Evolutionary conservation across 2,888 invertebrate genomes (phyloP).

Genomic region (Palloptera scutellata): DNA sequence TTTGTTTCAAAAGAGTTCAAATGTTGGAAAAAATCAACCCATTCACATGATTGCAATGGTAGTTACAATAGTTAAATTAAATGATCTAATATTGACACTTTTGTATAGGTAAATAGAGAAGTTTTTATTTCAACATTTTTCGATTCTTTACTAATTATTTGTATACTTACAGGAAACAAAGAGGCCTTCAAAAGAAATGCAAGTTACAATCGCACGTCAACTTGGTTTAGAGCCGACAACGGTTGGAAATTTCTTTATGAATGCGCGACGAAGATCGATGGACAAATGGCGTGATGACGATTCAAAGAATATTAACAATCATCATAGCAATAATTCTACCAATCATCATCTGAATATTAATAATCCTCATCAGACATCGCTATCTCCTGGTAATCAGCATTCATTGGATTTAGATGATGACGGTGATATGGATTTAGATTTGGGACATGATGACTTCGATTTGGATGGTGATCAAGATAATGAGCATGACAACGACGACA

Average conservation of each 20-base stretch:
- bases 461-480: conserved; percentile 45
- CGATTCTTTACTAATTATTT: not conserved
- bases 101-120: no score
- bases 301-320: conserved; percentile 47
- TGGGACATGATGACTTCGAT: conserved; percentile 61
- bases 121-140: not conserved
- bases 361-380: conserved; percentile 39
- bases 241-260: conserved; percentile 99
- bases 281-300: conserved; percentile 99
- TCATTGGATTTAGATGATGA: conserved; percentile 59
- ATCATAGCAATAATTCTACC: conserved; percentile 27
- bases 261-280: conserved; percentile 96
- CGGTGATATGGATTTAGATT: conserved; percentile 58
- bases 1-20: no score
- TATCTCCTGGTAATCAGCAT: conserved; percentile 52
- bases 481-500: conserved; percentile 45
- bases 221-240: conserved; percentile 96
- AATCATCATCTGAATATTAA: conserved; percentile 29
- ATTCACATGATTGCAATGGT: no score
- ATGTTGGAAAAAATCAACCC: no score
- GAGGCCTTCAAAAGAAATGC: conserved; percentile 99
- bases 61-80: no score
- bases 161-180: conserved; percentile 85
- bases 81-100: no score
- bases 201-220: conserved; percentile 97